phyloP scores from a whole-genome alignment of 2,113 vertebrate genomes.

The Corvus hawaiiensis region DNA sequence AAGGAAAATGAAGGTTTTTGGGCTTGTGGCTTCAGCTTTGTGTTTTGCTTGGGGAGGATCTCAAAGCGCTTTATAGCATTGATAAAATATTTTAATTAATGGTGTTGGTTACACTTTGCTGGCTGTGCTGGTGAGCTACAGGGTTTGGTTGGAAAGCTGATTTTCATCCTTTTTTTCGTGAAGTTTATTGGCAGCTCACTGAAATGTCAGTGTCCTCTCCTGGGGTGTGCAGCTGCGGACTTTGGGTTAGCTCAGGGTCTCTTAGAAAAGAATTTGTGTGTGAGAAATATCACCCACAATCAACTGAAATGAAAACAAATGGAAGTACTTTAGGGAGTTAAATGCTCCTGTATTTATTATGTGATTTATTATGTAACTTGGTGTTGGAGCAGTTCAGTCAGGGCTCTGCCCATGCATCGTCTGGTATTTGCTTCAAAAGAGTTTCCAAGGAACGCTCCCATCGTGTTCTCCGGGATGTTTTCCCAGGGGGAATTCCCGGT shows the following conservation, averaged over 20 bases:
- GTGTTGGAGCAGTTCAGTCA: not conserved
- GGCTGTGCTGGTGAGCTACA: not conserved
- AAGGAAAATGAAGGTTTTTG: not conserved
- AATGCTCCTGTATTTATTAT: not conserved
- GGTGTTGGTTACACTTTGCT: not conserved
- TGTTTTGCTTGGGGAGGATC: not conserved
- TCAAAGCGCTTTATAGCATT: not conserved
- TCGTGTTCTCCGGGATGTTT: not conserved
- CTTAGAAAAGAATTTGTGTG: not conserved
- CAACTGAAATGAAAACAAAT: not conserved
- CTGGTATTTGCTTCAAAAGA: not conserved
- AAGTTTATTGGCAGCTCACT: not conserved
- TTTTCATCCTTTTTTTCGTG: not conserved
- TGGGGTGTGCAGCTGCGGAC: not conserved
- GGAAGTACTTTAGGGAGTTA: not conserved
- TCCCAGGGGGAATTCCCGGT: not conserved
- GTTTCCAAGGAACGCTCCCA: not conserved
- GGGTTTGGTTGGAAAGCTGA: not conserved
- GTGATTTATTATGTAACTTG: not conserved
- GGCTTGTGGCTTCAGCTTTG: fast-evolving
- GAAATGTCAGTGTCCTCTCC: not conserved
- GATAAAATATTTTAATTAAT: not conserved
- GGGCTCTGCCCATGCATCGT: not conserved
- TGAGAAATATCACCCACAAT: not conserved
- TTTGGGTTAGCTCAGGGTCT: not conserved